A percentile compares a stretch with the other conserved stretches of the same genome.
Conservation (phyloP, 2,113 vertebrate genomes). For the Morone saxatilis region DNA sequence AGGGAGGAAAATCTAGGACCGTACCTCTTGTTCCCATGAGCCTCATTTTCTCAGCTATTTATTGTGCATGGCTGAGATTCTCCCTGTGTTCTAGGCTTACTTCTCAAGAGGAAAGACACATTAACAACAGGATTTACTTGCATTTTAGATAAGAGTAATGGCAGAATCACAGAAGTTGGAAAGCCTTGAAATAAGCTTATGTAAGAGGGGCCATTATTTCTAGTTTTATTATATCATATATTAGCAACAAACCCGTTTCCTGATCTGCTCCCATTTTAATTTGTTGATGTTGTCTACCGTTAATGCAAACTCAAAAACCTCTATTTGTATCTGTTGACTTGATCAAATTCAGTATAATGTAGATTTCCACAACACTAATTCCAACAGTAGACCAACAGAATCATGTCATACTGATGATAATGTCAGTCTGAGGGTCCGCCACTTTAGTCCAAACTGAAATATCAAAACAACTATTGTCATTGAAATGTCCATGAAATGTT, state of each 20-base stretch:
- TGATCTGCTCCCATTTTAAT: conserved; percentile 17
- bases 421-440: background rate
- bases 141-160: conserved; percentile 51
- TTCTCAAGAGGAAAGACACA: conserved; percentile 49
- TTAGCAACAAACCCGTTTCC: conserved; percentile 7
- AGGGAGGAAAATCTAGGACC: conserved; percentile 65
- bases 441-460: background rate
- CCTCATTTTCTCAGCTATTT: conserved; percentile 72
- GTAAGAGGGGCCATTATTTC: conserved; percentile 8
- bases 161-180: background rate
- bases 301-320: background rate
- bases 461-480: no score
- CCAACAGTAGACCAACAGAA: background rate
- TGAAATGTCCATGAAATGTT: background rate
- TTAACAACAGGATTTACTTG: conserved; percentile 57
- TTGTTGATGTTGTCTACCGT: conserved; percentile 13
- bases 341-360: conserved; percentile 3
- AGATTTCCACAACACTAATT: conserved; percentile 4
- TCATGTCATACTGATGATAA: background rate
- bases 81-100: conserved; percentile 28
- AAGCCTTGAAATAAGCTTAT: conserved; percentile 1
- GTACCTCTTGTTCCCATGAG: conserved; percentile 50
- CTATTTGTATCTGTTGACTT: background rate
- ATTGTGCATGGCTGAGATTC: conserved; percentile 70
- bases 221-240: conserved; percentile 13